These are phyloP conservation scores for Cotesia glomerata DNA, from an alignment of 1,140 invertebrate genomes.

Conservation along the genomic window DNA sequence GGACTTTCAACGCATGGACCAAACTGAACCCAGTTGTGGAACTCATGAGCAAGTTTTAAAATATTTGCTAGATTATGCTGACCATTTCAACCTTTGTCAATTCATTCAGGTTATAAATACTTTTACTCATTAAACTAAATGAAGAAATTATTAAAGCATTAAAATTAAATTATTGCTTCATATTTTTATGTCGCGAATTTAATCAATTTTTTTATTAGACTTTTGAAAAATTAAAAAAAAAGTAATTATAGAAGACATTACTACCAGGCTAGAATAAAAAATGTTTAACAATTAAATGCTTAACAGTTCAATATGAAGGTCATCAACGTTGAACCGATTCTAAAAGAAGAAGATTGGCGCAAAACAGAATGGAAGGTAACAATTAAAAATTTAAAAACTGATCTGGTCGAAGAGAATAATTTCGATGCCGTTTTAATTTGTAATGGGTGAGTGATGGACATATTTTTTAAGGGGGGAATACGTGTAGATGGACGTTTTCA, in stretches of 20 bases:
- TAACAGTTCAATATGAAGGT: constrained; percentile 54
- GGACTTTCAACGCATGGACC: constrained; percentile 68
- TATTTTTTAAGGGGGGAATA: background rate
- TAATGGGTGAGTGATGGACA: constrained; percentile 65
- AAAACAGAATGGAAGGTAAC: constrained; percentile 52
- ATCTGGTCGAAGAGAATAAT: constrained; percentile 40
- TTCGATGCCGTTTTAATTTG: constrained; percentile 73
- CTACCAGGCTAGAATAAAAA: too few species aligned
- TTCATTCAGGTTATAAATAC: constrained; percentile 63
- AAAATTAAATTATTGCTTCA: too few species aligned
- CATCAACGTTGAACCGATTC: constrained; percentile 42
- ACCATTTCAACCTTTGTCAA: constrained; percentile 63
- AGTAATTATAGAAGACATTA: too few species aligned
- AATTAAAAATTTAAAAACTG: constrained; percentile 55
- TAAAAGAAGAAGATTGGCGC: constrained; percentile 23
- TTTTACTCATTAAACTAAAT: background rate
- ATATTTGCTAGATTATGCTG: constrained; percentile 70
- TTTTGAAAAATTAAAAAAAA: too few species aligned
- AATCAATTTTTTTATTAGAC: too few species aligned
- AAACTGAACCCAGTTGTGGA: constrained; percentile 64
- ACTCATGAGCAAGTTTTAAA: constrained; percentile 67
- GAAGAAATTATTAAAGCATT: too few species aligned
- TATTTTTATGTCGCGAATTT: too few species aligned
- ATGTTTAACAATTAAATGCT: too few species aligned
- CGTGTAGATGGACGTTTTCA: too few species aligned